Conservation (phyloP, 1,140 invertebrate genomes). For the Ceratoteleas bidentatus region DNA sequence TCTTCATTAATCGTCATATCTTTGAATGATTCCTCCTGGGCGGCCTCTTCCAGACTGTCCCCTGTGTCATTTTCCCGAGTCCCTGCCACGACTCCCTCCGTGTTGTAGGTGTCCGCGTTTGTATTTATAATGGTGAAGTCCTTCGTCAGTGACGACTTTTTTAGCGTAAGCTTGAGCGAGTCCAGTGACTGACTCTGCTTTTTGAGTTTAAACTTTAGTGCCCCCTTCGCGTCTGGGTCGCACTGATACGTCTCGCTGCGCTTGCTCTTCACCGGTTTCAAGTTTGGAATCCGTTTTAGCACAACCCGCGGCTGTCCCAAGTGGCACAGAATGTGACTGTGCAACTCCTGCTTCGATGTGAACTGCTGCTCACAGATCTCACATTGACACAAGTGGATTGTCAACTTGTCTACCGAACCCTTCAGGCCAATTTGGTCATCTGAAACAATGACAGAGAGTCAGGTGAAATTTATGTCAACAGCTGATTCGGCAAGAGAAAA, state of each 20-base stretch:
- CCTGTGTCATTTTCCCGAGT: slow-evolving; percentile 73
- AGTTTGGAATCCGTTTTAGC: slow-evolving; percentile 72
- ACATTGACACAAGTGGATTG: slow-evolving; percentile 66
- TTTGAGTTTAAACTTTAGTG: slow-evolving; percentile 76
- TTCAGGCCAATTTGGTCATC: slow-evolving; percentile 64
- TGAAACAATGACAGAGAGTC: slow-evolving; percentile 22
- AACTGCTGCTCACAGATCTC: slow-evolving; percentile 77
- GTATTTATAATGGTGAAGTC: slow-evolving; percentile 77
- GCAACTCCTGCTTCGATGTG: slow-evolving; percentile 73
- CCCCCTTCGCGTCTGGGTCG: slow-evolving; percentile 70
- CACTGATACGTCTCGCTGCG: slow-evolving; percentile 73
- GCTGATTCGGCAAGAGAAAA: no score
- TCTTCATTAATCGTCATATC: slow-evolving; percentile 78
- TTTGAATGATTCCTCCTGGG: slow-evolving; percentile 72
- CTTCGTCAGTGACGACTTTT: slow-evolving; percentile 75
- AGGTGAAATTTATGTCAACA: neutral
- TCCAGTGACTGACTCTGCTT: slow-evolving; percentile 71
- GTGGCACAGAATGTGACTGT: slow-evolving; percentile 73
- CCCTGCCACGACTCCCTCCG: slow-evolving; percentile 74
- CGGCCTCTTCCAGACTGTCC: slow-evolving; percentile 70
- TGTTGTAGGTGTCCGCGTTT: slow-evolving; percentile 67
- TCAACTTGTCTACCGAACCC: slow-evolving; percentile 57
- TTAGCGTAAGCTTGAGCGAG: slow-evolving; percentile 74
- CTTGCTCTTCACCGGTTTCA: slow-evolving; percentile 70
- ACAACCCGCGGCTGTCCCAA: slow-evolving; percentile 75